Base-by-base conservation (phyloP, 2,113 vertebrate species). In the Peromyscus californicus region DNA sequence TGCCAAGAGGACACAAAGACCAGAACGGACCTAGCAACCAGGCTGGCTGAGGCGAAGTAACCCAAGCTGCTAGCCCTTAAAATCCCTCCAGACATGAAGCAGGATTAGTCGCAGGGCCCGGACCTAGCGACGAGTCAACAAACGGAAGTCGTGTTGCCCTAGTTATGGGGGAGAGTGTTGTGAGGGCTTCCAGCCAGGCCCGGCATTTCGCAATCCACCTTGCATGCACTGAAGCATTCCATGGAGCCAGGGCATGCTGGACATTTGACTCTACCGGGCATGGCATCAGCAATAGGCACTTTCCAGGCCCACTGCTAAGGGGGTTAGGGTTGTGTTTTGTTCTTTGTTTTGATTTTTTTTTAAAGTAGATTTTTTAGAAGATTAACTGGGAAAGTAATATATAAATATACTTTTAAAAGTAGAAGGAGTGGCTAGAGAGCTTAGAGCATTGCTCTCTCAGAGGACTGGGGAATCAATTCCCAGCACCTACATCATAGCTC, bases 31-130 rank as follows among this genome's bases (percentile, higher is more conserved):
- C 75, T 54, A 76, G 59, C 82, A 69, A 95, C 31, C 48, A 39
- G 16, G 36, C 12, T n/a, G 48, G 48, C 36, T 70, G 76, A 72
- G 88, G n/a, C 39, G 21, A 24, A 33, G 51, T 33, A 82, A 76
- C n/a, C 59, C n/a, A 83, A 96, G 59, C 67, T 54, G 69, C 74
- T 7, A 3, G 61, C 84, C 26, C 84, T 94, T 92, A 54, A 76
- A 82, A 83, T 96, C 72, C 59, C 45, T 83, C 39, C 39, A 82
- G 59, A 79, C 57, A 57, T 17, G 72, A 36, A 65, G 4, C 12
- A 45, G 83, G 84, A 90, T 95, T 92, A 90, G 91, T 90, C 42
- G 45, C 24, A 15, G 72, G 76, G 67, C 59, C 83, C 24, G 83
- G 79, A 51, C 74, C 82, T 82, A 94, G 95, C 42, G 13, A 19